Evolutionary conservation across 2,113 vertebrate genomes (phyloP).

Genomic region (Aramus guarauna): DNA sequence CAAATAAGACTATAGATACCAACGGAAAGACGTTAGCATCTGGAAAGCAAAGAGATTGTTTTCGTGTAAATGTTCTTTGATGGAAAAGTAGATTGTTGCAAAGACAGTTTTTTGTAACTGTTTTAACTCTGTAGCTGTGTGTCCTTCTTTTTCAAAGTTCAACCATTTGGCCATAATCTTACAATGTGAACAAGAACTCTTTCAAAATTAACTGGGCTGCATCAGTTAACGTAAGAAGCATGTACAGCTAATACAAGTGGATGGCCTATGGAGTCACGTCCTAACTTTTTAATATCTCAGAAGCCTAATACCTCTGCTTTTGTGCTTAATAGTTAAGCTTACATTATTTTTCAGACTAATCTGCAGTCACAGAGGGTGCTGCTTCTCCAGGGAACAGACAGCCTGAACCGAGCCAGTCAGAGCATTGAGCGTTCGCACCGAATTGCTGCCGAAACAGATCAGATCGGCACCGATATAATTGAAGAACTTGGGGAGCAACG

Average conservation of each 20-base stretch:
- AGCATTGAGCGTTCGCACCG: constrained; percentile 91
- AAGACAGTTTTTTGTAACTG: not conserved
- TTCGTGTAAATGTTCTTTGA: not conserved
- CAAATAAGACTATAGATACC: not conserved
- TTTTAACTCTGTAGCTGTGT: not conserved
- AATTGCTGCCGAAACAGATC: constrained; percentile 88
- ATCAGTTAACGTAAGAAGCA: not conserved
- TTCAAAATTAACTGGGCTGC: not conserved
- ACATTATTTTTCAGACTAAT: constrained; percentile 74
- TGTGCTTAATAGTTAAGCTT: not conserved
- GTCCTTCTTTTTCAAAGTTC: not conserved
- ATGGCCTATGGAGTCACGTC: not conserved
- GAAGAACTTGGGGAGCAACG: constrained; percentile 94
- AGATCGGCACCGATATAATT: constrained; percentile 90
- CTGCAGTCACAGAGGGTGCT: constrained; percentile 86
- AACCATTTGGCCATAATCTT: not conserved
- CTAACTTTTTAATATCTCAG: not conserved
- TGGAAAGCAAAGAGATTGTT: not conserved
- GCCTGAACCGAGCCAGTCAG: constrained; percentile 85
- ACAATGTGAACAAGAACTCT: not conserved
- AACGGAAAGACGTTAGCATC: not conserved
- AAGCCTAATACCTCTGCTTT: not conserved
- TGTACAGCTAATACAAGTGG: not conserved
- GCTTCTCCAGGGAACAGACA: constrained; percentile 90
- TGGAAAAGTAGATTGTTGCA: not conserved